Evolutionary conservation across 2,797 vertebrate species (phyloP).

Genomic region (Pristis pectinata): DNA sequence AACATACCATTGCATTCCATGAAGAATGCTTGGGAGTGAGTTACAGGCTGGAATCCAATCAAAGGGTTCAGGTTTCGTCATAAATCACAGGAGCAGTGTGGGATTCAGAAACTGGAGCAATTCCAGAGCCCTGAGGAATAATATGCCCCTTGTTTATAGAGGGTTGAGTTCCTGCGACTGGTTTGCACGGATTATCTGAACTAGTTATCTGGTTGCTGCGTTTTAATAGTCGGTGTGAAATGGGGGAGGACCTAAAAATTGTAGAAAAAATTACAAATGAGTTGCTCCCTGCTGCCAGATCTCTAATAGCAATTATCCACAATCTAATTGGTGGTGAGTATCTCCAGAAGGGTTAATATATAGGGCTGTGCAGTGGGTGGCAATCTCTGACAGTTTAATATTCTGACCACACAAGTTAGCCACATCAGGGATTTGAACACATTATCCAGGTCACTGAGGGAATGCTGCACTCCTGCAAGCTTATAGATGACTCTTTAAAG

Average conservation of each 20-base stretch:
- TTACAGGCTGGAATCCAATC: slow-evolving; percentile 31
- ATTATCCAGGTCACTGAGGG: too few species aligned
- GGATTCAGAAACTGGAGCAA: slow-evolving; percentile 23
- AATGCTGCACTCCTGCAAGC: too few species aligned
- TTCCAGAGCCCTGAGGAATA: neutral
- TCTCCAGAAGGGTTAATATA: neutral
- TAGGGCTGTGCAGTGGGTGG: neutral
- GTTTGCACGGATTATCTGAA: neutral
- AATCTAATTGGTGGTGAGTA: neutral
- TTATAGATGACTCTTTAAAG: too few species aligned
- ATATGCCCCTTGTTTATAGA: neutral
- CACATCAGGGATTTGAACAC: too few species aligned
- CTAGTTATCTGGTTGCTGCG: neutral
- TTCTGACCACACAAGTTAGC: neutral
- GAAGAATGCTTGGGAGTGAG: slow-evolving; percentile 4
- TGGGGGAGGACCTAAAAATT: neutral
- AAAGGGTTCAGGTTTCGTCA: slow-evolving; percentile 14
- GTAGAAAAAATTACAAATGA: neutral
- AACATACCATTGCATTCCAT: neutral
- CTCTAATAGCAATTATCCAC: neutral
- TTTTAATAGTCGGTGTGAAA: neutral
- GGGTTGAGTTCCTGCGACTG: neutral
- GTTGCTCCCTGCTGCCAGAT: too few species aligned
- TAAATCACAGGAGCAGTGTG: slow-evolving; percentile 19
- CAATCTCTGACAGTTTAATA: neutral